phyloP scores from a whole-genome alignment of 2,797 vertebrate species.

The Helarctos malayanus region DNA sequence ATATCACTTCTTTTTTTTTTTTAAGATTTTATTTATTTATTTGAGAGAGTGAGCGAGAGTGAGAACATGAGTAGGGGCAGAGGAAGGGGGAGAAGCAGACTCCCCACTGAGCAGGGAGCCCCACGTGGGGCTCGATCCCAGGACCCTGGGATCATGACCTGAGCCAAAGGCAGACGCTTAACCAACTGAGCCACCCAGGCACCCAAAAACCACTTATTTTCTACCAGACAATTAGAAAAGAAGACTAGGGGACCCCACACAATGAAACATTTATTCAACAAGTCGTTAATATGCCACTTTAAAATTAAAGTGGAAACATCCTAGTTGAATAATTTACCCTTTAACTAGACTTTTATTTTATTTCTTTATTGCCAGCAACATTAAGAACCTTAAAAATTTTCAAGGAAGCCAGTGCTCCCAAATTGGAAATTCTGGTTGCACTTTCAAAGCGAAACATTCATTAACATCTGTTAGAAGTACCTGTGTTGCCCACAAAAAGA shows the following conservation, averaged over 20 bases:
- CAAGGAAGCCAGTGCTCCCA: not conserved
- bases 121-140: not conserved
- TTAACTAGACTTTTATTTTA: conserved; percentile 25
- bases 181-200: not conserved
- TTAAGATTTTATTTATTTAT: not conserved
- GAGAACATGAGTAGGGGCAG: not conserved
- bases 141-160: not conserved
- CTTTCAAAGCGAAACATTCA: conserved; percentile 43
- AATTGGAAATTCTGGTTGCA: conserved; percentile 15
- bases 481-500: conserved; percentile 6
- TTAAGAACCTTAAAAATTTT: conserved; percentile 13
- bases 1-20: not conserved
- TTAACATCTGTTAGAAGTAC: conserved; percentile 5
- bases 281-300: conserved; percentile 5
- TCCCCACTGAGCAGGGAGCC: not conserved
- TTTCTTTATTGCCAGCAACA: conserved; percentile 29
- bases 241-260: not conserved
- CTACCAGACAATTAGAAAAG: not conserved
- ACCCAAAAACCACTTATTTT: not conserved
- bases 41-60: not conserved
- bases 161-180: not conserved
- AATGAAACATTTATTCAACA: conserved; percentile 18
- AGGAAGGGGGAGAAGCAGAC: not conserved
- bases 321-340: conserved; percentile 16
- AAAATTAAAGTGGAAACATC: conserved; percentile 53